These are phyloP conservation scores for Drosophila ambigua DNA, from an alignment of 1,140 invertebrate species.

Conservation along the genomic window DNA sequence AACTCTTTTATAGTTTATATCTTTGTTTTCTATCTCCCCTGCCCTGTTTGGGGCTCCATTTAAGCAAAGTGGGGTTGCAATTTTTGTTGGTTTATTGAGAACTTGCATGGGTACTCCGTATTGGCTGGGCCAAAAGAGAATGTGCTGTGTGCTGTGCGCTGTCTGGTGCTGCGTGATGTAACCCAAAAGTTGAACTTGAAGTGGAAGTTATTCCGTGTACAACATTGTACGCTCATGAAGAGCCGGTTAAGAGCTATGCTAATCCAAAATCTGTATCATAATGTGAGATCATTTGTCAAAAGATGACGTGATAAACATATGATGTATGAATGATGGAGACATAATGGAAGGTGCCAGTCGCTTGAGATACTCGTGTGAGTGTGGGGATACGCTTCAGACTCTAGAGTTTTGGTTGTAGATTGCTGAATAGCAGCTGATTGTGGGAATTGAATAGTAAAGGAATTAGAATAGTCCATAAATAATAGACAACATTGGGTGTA, in stretches of 20 bases:
- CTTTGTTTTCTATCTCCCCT: conserved; percentile 62
- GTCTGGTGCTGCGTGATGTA: conserved; percentile 4
- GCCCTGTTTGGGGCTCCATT: conserved; percentile 37
- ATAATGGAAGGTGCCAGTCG: conserved; percentile 37
- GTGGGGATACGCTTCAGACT: neutral
- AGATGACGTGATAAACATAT: conserved; percentile 53
- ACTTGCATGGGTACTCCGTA: conserved; percentile 42
- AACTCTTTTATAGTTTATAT: conserved; percentile 78
- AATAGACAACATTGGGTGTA: too few species aligned
- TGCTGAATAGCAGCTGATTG: too few species aligned
- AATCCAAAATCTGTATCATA: conserved; percentile 58
- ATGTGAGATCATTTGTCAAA: conserved; percentile 52
- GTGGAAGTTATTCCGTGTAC: conserved; percentile 10
- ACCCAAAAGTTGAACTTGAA: conserved; percentile 11
- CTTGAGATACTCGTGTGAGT: neutral
- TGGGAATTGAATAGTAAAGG: too few species aligned
- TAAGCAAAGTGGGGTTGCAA: conserved; percentile 39
- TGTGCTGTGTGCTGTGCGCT: conserved; percentile 2
- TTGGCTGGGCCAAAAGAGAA: conserved; percentile 18
- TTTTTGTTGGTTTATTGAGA: conserved; percentile 53
- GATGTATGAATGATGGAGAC: conserved; percentile 19
- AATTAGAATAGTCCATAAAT: too few species aligned
- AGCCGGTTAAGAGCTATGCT: conserved; percentile 48
- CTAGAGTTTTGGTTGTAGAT: too few species aligned
- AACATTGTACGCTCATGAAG: conserved; percentile 13